Conservation (phyloP, 2,888 invertebrate species). For the Melikaiella ostensackeni region DNA sequence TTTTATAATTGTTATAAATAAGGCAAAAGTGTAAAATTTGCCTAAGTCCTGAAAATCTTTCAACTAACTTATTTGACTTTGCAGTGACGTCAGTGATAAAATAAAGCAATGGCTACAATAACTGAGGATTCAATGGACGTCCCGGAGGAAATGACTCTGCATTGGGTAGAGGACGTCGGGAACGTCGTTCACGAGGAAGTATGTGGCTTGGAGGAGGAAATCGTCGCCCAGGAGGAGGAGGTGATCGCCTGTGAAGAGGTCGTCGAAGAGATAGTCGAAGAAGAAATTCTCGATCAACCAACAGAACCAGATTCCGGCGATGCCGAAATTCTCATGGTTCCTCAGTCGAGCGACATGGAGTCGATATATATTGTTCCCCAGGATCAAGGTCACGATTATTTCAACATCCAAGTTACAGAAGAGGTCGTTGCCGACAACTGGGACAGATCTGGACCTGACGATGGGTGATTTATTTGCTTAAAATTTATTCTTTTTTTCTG, state of each 20-base stretch:
- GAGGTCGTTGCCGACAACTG: conserved; percentile 91
- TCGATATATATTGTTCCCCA: conserved; percentile 78
- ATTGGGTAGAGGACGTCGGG: conserved; percentile 75
- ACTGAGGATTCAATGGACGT: conserved; percentile 68
- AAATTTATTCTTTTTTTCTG: neutral
- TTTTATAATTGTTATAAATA: no score
- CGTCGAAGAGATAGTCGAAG: conserved; percentile 71
- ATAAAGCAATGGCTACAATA: conserved; percentile 51
- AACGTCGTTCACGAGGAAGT: conserved; percentile 78
- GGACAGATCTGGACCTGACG: conserved; percentile 86
- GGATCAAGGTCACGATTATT: conserved; percentile 76
- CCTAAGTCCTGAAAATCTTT: no score
- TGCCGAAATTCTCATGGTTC: conserved; percentile 72
- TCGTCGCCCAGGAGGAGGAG: conserved; percentile 73
- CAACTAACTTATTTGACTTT: conserved; percentile 33
- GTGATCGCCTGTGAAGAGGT: conserved; percentile 78
- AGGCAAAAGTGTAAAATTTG: no score
- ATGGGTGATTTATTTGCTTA: conserved; percentile 78
- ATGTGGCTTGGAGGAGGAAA: conserved; percentile 77
- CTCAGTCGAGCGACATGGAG: conserved; percentile 75
- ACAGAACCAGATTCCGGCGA: conserved; percentile 51
- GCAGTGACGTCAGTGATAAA: conserved; percentile 69
- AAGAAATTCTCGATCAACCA: conserved; percentile 62
- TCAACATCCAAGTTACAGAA: conserved; percentile 84
- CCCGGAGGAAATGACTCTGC: conserved; percentile 70